Conservation (phyloP, 2,113 vertebrate species). For the Hyperoodon ampullatus region DNA sequence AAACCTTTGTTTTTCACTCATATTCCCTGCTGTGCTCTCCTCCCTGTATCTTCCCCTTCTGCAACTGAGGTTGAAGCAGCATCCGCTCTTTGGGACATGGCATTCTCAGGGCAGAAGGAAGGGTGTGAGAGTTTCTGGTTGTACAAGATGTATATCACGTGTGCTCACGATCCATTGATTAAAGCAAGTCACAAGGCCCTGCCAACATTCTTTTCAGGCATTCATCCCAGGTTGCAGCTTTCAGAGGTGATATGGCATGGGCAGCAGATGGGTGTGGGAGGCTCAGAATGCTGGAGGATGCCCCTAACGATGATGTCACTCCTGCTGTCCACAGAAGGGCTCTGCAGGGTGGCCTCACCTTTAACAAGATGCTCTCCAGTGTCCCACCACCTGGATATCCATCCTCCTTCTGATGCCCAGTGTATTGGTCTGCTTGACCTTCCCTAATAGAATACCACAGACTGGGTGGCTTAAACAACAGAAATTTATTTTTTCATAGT, state of each 20-base stretch:
- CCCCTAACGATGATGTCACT: neutral
- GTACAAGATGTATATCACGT: neutral
- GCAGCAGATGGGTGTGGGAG: neutral
- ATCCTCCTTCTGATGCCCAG: neutral
- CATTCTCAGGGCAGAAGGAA: neutral
- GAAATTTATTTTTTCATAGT: neutral
- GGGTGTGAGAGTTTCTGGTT: neutral
- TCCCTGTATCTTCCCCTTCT: neutral
- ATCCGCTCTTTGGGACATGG: neutral
- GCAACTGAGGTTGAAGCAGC: neutral
- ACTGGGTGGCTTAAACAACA: neutral
- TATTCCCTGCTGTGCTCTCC: neutral
- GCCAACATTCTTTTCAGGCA: neutral
- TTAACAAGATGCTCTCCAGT: neutral
- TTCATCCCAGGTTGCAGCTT: neutral
- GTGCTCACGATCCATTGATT: neutral
- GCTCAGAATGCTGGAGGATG: neutral
- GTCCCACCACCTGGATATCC: neutral
- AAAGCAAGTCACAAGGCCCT: neutral
- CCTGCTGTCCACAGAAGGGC: neutral
- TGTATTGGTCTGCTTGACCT: neutral
- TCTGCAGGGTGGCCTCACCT: neutral
- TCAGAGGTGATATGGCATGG: too few species aligned
- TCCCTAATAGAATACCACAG: neutral
- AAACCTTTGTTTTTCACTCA: neutral